Percentiles rank a stretch among this genome's conserved stretches.
Evolutionary conservation across 2,113 vertebrate species (phyloP).

Genomic region (Amazona vittata): DNA sequence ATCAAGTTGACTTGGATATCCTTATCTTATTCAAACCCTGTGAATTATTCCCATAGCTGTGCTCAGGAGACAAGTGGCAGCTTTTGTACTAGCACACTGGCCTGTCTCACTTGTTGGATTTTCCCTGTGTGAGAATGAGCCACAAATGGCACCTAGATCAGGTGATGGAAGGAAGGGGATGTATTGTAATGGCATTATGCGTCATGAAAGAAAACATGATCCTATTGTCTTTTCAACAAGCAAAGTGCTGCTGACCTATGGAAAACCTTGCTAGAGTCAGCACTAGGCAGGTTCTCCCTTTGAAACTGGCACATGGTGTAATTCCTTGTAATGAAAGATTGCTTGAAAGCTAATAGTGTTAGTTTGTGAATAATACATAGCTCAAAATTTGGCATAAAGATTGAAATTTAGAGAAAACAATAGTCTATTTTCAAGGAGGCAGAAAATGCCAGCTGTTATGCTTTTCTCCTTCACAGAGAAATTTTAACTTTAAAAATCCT

Average conservation of each 20-base stretch:
- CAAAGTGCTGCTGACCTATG: not conserved
- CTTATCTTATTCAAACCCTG: not conserved
- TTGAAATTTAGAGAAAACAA: not conserved
- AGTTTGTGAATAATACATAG: not conserved
- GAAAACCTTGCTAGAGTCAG: not conserved
- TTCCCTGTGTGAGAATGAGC: not conserved
- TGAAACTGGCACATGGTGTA: not conserved
- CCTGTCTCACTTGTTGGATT: not conserved
- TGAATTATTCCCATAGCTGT: not conserved
- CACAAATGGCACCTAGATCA: fast-evolving
- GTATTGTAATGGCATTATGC: not conserved
- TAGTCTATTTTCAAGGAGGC: not conserved
- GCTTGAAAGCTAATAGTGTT: not conserved
- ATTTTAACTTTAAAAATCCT: not conserved
- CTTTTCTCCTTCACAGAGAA: not conserved
- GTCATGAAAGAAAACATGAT: not conserved
- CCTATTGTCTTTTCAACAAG: not conserved
- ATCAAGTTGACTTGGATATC: not conserved
- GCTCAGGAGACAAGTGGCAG: not conserved
- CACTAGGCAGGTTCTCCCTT: not conserved
- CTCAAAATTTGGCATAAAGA: not conserved
- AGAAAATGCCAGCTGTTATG: not conserved
- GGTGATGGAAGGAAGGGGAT: not conserved
- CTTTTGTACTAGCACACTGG: not conserved
- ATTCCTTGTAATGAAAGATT: not conserved